These are phyloP conservation scores for Geophilus truncorum DNA, from an alignment of 2,888 invertebrate genomes.

Conservation along the genomic window DNA sequence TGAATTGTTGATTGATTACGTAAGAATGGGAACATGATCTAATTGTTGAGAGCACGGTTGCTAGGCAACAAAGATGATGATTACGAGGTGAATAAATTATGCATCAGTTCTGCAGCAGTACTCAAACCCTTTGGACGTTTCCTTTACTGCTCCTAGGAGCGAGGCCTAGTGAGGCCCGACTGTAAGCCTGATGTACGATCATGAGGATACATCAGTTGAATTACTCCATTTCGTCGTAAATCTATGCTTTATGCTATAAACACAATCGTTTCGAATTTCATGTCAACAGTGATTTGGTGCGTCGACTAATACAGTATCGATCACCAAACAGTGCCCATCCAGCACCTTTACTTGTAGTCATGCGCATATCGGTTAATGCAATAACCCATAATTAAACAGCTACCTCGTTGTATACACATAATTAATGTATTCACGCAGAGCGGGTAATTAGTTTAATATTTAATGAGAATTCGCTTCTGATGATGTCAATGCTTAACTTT, in stretches of 20 bases:
- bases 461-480: not conserved
- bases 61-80: no score
- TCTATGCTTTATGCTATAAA: not conserved
- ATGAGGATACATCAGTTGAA: no score
- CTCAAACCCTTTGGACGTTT: no score
- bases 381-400: conserved; percentile 1
- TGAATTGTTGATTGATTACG: no score
- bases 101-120: no score
- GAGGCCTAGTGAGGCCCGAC: no score
- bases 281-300: not conserved
- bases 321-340: not conserved
- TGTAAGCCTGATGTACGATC: no score
- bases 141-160: no score
- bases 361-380: not conserved
- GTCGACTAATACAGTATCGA: not conserved
- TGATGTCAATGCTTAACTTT: not conserved
- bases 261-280: not conserved
- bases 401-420: not conserved
- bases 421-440: conserved; percentile 7
- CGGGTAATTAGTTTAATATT: conserved; percentile 13
- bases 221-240: not conserved
- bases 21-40: no score
- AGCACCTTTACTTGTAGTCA: not conserved
- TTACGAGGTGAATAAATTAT: no score
- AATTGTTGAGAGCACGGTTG: no score